Evolutionary conservation across 1,140 invertebrate species (phyloP), one percentile per base, ranked within the genome.

Genomic region (Contarinia nasturtii): DNA sequence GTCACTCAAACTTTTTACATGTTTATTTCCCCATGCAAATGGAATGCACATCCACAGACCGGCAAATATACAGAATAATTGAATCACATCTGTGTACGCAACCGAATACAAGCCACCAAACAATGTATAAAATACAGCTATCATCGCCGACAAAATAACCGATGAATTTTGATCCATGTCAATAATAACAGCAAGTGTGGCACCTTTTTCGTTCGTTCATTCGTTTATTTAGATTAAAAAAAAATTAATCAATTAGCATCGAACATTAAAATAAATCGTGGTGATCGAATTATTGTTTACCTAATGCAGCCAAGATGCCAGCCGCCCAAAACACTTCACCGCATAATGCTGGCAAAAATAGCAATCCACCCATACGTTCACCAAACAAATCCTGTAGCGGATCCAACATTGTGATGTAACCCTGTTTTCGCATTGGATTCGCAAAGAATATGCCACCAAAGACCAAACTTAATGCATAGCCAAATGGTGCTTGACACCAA

Each of bases 301-400:
- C 92, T 37, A 97, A 67, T 27, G 92, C 92, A 2, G 90, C 87
- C n/a, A 97, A 69, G 51, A 96, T 94, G 22, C 90, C 92, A 1
- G 90, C 92, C 7, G 90, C 90, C 93, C 92, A 96, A 67, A 96
- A 96, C 0, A 95, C 86, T 67, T 98, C 95, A 2, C 95, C 95
- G 51, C 92, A 85, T 1, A 98, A 75, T 1, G 95, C 94, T 22
- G 95, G 94, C 54, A 98, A 70, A 63, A 96, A 98, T 42, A 98
- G 72, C 18, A 98, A 67, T 1, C 92, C 94, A 20, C 94, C 93
- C 88, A 98, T 97, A 50, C 92, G 73, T 60, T 89, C 83, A 10
- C 95, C 95, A 64, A 95, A 97, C 19, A 84, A 82, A 56, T 91
- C 85, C 68, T 95, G 90, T 54, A 98, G 80, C 1, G 94, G 94